phyloP scores from a whole-genome alignment of 30 jellyfish, hydroid and myxozoan species.

The Chrysaora quinquecirrha region DNA sequence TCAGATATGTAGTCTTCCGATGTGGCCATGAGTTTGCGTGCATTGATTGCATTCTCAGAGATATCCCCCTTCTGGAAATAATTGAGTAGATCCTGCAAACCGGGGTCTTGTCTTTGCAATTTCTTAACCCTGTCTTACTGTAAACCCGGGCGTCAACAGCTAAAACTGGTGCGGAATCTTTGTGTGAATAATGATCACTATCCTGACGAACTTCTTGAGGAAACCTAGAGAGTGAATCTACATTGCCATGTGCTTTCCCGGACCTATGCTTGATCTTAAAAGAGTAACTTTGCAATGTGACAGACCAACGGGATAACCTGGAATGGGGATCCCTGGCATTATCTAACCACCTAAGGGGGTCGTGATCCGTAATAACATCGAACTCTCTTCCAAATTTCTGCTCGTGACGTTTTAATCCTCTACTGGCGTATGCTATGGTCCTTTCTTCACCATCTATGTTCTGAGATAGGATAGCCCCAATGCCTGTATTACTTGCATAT shows the following conservation, averaged over 20 bases:
- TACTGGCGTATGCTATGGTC: constrained; percentile 59
- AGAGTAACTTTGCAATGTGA: background rate
- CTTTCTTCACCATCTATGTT: constrained; percentile 34
- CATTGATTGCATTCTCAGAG: too few relatives aligned
- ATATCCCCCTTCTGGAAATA: too few relatives aligned
- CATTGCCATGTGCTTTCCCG: too few relatives aligned
- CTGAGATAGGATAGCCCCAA: constrained; percentile 74
- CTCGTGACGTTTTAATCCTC: constrained; percentile 40
- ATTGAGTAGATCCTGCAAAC: too few relatives aligned
- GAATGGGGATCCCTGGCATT: too few relatives aligned
- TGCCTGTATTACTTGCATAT: constrained; percentile 55
- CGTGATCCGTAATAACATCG: too few relatives aligned
- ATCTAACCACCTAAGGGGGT: too few relatives aligned
- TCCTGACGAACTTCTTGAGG: constrained; percentile 1
- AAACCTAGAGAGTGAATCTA: background rate
- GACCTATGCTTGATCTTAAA: background rate
- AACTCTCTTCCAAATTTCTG: constrained; percentile 29
- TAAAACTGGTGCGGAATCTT: too few relatives aligned
- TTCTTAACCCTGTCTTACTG: constrained; percentile 30
- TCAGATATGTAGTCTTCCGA: too few relatives aligned
- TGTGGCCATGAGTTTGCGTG: too few relatives aligned
- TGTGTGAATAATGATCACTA: background rate
- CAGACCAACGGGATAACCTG: too few relatives aligned
- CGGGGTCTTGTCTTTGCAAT: constrained; percentile 31
- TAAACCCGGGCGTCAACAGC: constrained; percentile 46